Evolutionary conservation across 2,888 invertebrate species (phyloP).

Genomic region (Mimachlamys varia): DNA sequence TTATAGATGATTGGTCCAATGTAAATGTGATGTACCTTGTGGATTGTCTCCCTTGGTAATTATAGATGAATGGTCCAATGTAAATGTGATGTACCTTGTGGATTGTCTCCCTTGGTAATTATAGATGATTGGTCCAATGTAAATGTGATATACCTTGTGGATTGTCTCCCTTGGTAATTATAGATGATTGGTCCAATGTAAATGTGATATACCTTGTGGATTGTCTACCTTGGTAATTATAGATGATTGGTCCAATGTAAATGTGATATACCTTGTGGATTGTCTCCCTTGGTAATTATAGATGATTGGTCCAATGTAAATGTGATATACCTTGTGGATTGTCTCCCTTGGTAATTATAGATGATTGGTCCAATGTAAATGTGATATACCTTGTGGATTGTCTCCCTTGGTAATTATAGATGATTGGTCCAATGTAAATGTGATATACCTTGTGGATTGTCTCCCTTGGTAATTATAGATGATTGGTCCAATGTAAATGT

Average conservation of each 20-base stretch:
- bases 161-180: conserved; percentile 92
- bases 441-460: conserved; percentile 83
- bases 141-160: conserved; percentile 83
- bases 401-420: conserved; percentile 93
- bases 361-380: too few species aligned
- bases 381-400: conserved; percentile 83
- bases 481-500: too few species aligned
- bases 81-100: too few species aligned
- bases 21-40: too few species aligned
- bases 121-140: too few species aligned
- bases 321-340: conserved; percentile 83
- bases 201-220: conserved; percentile 84
- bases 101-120: conserved; percentile 90
- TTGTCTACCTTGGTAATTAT: conserved; percentile 91
- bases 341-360: conserved; percentile 93
- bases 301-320: too few species aligned
- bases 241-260: too few species aligned
- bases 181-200: too few species aligned
- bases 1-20: conserved; percentile 95
- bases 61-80: too few species aligned
- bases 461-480: conserved; percentile 94
- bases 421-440: too few species aligned
- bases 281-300: conserved; percentile 93
- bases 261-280: conserved; percentile 84
- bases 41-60: conserved; percentile 89